Base-by-base conservation (phyloP, 2,113 vertebrate genomes). In the Eurypyga helias region DNA sequence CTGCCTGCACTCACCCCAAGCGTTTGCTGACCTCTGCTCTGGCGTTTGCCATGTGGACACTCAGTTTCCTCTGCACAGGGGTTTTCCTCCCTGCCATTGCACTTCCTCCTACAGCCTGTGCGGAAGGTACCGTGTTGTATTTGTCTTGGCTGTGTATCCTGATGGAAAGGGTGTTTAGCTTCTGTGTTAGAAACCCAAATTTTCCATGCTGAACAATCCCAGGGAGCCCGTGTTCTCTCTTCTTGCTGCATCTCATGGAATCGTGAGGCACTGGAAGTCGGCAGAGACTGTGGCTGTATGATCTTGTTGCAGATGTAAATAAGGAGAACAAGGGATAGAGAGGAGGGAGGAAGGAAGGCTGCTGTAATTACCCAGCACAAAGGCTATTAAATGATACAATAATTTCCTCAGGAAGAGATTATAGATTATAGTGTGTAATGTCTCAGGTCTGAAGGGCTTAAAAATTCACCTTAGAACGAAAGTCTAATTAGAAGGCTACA, bases 391-490 rank as follows among this genome's bases (percentile, higher is more conserved):
- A 87, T 85, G 87, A 90, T 61, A 69, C 34, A 88, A 77, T 81
- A 5, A 76, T 91, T 94, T 97, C 89, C 90, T 86, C 81, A 86
- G 95, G 95, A 95, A 96, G 80, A 93, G 89, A 95, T 93, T 97
- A 96, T 49, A 81, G 83, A 71, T 61, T 66, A 79, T 91, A 85
- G 41, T 45, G 29, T 71, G 48, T 71, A 55, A 89, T 19, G 61
- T 87, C 70, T 82, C 43, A 34, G 58, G n/a, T 76, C 36, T 87
- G 76, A 92, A 84, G 66, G 86, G 31, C 77, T 90, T 97, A 92
- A 91, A 88, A 91, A 76, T 29, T 91, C 89, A 91, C 46, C 73
- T 87, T 61, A 52, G 28, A 83, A 64, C 29, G 15, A 43, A 83
- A 86, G 71, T 64, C 76, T 79, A 93, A 96, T 97, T 95, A 80